Conservation (phyloP, 2,888 invertebrate species). For the Lymantria monacha region DNA sequence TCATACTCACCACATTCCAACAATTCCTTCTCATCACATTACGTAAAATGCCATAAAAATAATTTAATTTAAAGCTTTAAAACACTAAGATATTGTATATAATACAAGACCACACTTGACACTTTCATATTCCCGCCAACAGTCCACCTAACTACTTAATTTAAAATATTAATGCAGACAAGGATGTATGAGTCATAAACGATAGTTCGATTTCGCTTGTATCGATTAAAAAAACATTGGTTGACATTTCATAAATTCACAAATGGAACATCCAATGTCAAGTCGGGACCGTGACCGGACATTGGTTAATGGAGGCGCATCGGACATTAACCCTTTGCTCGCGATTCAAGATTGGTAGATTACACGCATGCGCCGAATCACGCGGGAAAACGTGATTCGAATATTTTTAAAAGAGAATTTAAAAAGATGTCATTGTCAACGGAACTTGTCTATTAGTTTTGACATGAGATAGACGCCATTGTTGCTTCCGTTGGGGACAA, state of each 20-base stretch:
- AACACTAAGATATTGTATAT: no score
- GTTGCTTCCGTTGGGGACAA: not conserved
- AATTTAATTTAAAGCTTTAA: no score
- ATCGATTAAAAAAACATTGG: constrained; percentile 13
- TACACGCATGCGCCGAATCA: constrained; percentile 53
- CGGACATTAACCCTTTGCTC: constrained; percentile 56
- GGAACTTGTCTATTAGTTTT: constrained; percentile 33
- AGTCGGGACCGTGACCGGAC: constrained; percentile 64
- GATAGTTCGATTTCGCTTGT: no score
- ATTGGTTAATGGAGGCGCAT: constrained; percentile 46
- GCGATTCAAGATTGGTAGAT: constrained; percentile 56
- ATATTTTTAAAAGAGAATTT: constrained; percentile 48
- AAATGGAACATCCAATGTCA: constrained; percentile 59
- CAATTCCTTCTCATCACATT: no score
- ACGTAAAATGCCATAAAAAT: no score
- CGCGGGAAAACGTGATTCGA: constrained; percentile 51
- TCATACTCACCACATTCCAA: no score
- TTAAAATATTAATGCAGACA: no score
- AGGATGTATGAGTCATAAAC: no score
- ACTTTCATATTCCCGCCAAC: no score
- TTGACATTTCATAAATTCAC: constrained; percentile 34
- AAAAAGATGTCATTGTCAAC: constrained; percentile 22
- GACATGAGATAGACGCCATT: constrained; percentile 9
- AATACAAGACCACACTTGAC: no score
- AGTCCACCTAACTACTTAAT: no score